Evolutionary conservation across 2,797 vertebrate genomes (phyloP).

Genomic region (Pelobates cultripes): DNA sequence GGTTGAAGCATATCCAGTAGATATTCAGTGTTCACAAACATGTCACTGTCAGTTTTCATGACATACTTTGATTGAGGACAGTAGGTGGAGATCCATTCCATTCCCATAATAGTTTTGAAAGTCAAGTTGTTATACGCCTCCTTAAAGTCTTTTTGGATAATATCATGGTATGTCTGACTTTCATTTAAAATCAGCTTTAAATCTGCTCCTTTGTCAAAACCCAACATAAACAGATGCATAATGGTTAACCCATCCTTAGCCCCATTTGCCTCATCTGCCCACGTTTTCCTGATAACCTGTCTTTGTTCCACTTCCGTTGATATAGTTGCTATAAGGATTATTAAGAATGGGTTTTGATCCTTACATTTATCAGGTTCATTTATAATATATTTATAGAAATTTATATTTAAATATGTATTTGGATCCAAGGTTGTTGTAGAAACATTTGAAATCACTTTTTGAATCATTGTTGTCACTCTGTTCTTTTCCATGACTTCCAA

Average conservation of each 20-base stretch:
- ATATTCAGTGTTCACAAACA: constrained; percentile 52
- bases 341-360: constrained; percentile 28
- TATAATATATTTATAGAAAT: constrained; percentile 24
- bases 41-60: constrained; percentile 54
- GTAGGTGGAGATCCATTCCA: constrained; percentile 46
- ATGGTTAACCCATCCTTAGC: accelerated
- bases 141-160: constrained; percentile 57
- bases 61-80: constrained; percentile 44
- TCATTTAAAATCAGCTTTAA: background rate
- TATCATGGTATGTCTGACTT: background rate
- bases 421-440: background rate
- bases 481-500: background rate
- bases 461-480: background rate
- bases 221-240: too few species aligned
- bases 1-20: constrained; percentile 39
- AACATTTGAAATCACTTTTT: too few species aligned
- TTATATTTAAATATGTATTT: background rate
- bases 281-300: background rate
- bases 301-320: constrained; percentile 6
- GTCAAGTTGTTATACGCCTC: constrained; percentile 55
- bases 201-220: too few species aligned
- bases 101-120: constrained; percentile 55
- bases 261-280: background rate
- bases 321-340: constrained; percentile 41
- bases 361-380: constrained; percentile 52